Base-by-base conservation (phyloP, 2,113 vertebrate genomes). In the Corydoras maculifer region DNA sequence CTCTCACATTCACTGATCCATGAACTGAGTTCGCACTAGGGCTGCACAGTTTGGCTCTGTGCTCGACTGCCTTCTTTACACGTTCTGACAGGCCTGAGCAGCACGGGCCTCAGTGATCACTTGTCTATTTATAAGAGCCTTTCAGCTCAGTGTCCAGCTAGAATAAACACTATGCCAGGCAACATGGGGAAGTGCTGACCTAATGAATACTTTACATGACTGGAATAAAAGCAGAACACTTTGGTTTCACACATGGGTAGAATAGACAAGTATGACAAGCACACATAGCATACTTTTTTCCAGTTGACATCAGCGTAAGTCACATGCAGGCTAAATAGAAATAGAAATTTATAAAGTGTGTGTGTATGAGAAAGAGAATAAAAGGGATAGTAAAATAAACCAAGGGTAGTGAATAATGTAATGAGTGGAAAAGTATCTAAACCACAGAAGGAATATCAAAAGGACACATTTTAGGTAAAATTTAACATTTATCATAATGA, bases 31-130 rank as follows among this genome's bases (percentile, higher is more conserved):
- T 49, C 62, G 61, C 61, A 61, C 62, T 64, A 68, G 59, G 62
- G 48, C 15, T 65, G 60, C 15, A 58, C 68, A 59, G 66, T 2
- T 58, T 13, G 8, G 29, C 60, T 61, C 69, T 60, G 72, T 51
- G 58, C 66, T 65, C 66, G 50, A 55, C 59, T 77, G 75, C 60
- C 54, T 85, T 83, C 85, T 82, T 87, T 86, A 84, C 85, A 82
- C 84, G 86, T 89, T 89, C 85, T 89, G 88, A 91, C 88, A 90
- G 83, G 87, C 84, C 84, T 81, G 78, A 87, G 86, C 81, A 85
- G 84, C 82, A 85, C 75, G 78, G 81, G 82, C 84, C 85, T 85
- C 80, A 77, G 80, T 81, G 53, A 57, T 80, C 78, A 71, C 76
- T 48, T 54, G 58, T 30, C 65, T 86, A 86, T 89, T 87, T 90